Percentiles rank a stretch among this genome's conserved stretches.
These are phyloP conservation scores for Gonocerus acuteangulatus DNA, from an alignment of 2,888 invertebrate genomes.

Conservation along the genomic window DNA sequence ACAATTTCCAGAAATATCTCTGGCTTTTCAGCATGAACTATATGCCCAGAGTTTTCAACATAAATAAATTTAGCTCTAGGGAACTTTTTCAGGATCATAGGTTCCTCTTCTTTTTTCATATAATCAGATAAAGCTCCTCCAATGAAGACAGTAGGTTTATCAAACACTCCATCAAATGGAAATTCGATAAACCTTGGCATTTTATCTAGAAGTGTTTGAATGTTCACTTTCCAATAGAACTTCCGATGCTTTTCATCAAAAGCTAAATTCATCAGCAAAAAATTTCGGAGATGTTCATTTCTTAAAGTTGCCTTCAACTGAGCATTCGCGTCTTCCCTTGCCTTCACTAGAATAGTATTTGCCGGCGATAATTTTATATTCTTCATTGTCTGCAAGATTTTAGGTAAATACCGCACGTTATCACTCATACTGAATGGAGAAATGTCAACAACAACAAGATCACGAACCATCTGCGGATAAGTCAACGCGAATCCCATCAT, in stretches of 20 bases:
- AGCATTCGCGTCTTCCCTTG: conserved; percentile 57
- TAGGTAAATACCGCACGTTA: conserved; percentile 54
- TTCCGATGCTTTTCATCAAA: conserved; percentile 53
- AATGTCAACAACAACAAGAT: conserved; percentile 64
- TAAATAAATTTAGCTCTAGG: conserved; percentile 61
- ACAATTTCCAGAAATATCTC: conserved; percentile 60
- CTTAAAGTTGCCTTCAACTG: conserved; percentile 54
- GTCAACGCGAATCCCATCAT: conserved; percentile 76
- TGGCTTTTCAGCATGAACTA: conserved; percentile 89
- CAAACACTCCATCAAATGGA: conserved; percentile 49
- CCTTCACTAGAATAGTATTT: conserved; percentile 58
- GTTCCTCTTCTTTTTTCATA: conserved; percentile 51
- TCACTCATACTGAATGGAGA: conserved; percentile 59
- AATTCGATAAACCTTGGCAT: conserved; percentile 60
- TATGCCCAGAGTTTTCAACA: conserved; percentile 72
- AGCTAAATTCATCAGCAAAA: conserved; percentile 79
- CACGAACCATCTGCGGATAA: conserved; percentile 57
- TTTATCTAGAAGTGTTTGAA: conserved; percentile 60
- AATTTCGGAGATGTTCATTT: conserved; percentile 46
- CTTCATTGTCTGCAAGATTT: conserved; percentile 60
- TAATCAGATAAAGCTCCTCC: conserved; percentile 77
- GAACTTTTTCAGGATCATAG: conserved; percentile 61
- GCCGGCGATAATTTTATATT: conserved; percentile 53
- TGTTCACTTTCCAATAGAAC: conserved; percentile 73
- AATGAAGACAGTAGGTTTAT: conserved; percentile 72